phyloP scores from a whole-genome alignment of 2,113 vertebrate species.

The Jacana jacana region DNA sequence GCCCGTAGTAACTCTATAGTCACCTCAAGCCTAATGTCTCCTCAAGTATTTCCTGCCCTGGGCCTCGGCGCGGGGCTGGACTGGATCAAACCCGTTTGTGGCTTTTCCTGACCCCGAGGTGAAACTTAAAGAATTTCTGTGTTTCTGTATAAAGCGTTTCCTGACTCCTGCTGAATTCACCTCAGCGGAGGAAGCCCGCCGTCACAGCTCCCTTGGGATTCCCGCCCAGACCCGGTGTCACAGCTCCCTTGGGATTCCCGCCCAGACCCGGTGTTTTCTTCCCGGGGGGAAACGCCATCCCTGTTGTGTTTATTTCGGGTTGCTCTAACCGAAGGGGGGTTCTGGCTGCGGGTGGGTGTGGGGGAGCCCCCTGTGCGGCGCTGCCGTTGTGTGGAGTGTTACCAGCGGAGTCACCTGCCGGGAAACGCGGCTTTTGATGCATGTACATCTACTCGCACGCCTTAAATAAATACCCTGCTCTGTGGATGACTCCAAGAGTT shows the following conservation, averaged over 20 bases:
- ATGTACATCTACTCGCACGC: not conserved
- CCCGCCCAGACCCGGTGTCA: too few species aligned
- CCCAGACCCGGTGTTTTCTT: too few species aligned
- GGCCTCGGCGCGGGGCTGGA: not conserved
- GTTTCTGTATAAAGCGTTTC: not conserved
- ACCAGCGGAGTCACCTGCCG: not conserved
- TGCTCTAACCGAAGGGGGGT: too few species aligned
- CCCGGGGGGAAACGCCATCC: too few species aligned
- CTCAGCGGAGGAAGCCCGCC: not conserved
- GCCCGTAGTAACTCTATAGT: not conserved
- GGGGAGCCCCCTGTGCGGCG: too few species aligned
- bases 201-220: not conserved
- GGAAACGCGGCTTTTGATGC: not conserved
- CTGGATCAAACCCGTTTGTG: not conserved
- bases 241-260: too few species aligned
- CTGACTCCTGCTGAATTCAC: not conserved
- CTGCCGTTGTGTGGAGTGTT: not conserved
- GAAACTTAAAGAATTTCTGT: not conserved
- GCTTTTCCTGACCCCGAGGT: not conserved
- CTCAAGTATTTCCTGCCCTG: not conserved
- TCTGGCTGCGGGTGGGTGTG: too few species aligned
- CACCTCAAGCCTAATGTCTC: not conserved
- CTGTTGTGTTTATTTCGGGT: too few species aligned
- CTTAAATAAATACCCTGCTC: slow-evolving; percentile 2
- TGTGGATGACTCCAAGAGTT: not conserved